phyloP scores from a whole-genome alignment of 1,140 invertebrate genomes.

The Ectropis grisescens region DNA sequence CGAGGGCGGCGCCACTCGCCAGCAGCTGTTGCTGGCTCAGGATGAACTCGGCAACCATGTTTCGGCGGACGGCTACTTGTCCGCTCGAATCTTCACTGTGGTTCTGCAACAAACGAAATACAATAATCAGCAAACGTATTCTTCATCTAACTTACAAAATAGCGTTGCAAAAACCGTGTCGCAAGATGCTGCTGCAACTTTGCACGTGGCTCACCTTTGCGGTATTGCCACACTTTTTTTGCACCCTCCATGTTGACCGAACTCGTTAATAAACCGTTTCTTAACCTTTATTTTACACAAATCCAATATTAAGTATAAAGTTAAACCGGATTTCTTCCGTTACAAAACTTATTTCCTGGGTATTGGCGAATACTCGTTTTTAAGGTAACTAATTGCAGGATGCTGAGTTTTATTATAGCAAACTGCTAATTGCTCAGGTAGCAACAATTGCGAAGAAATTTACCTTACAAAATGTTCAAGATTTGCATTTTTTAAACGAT shows the following conservation, averaged over 20 bases:
- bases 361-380: conserved; percentile 23
- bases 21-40: conserved; percentile 77
- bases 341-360: conserved; percentile 30
- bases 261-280: conserved; percentile 45
- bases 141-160: too few species aligned
- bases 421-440: too few species aligned
- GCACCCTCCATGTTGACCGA: conserved; percentile 40
- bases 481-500: too few species aligned
- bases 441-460: too few species aligned
- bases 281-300: conserved; percentile 36
- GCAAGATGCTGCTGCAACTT: conserved; percentile 44
- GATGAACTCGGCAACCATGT: conserved; percentile 89
- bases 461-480: too few species aligned
- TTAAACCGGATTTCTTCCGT: conserved; percentile 36
- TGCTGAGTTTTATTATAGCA: too few species aligned
- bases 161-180: conserved; percentile 55
- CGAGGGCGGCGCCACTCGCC: conserved; percentile 38
- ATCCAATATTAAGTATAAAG: too few species aligned
- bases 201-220: conserved; percentile 53
- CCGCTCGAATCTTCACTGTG: conserved; percentile 60
- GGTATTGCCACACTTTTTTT: conserved; percentile 58
- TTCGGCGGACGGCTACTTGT: conserved; percentile 73
- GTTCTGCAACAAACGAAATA: conserved; percentile 60
- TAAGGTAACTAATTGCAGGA: too few species aligned
- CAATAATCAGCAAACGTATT: too few species aligned